These are phyloP conservation scores for Hypena proboscidalis DNA, from an alignment of 2,888 invertebrate species.

Conservation along the genomic window DNA sequence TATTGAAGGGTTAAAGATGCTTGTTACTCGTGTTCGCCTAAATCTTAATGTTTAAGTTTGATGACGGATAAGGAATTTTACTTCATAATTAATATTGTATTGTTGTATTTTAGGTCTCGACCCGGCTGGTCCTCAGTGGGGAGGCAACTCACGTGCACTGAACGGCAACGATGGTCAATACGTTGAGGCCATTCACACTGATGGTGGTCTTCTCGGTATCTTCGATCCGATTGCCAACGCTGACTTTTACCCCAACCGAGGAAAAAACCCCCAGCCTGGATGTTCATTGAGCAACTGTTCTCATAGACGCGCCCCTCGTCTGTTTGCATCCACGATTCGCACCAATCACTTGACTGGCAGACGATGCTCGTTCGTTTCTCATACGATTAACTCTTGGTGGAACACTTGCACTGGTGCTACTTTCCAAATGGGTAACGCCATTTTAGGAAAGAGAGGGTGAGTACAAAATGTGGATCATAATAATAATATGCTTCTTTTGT, in stretches of 20 bases:
- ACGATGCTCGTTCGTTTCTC: slow-evolving; percentile 50
- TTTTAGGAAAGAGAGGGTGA: slow-evolving; percentile 58
- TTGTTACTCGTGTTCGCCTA: too few species aligned
- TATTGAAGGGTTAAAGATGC: too few species aligned
- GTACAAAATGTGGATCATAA: slow-evolving; percentile 21
- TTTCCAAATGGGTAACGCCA: slow-evolving; percentile 60
- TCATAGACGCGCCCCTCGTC: slow-evolving; percentile 59
- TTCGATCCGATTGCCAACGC: slow-evolving; percentile 57
- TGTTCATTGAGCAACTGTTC: slow-evolving; percentile 64
- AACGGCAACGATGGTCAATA: slow-evolving; percentile 55
- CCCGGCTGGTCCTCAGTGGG: slow-evolving; percentile 69
- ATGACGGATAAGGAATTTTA: too few species aligned
- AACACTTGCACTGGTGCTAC: slow-evolving; percentile 49
- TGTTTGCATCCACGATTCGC: slow-evolving; percentile 63
- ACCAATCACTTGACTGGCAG: slow-evolving; percentile 59
- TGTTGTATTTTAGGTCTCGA: slow-evolving; percentile 58
- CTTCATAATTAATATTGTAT: neutral
- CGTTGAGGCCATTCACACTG: slow-evolving; percentile 74
- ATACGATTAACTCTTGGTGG: slow-evolving; percentile 53
- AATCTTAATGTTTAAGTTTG: too few species aligned
- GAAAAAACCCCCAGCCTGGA: slow-evolving; percentile 67
- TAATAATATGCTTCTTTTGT: too few species aligned
- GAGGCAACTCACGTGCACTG: slow-evolving; percentile 56
- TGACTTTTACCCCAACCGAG: slow-evolving; percentile 77
- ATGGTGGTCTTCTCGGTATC: slow-evolving; percentile 66